phyloP scores from a whole-genome alignment of 2,797 vertebrate species.

The Crypturellus tataupa region DNA sequence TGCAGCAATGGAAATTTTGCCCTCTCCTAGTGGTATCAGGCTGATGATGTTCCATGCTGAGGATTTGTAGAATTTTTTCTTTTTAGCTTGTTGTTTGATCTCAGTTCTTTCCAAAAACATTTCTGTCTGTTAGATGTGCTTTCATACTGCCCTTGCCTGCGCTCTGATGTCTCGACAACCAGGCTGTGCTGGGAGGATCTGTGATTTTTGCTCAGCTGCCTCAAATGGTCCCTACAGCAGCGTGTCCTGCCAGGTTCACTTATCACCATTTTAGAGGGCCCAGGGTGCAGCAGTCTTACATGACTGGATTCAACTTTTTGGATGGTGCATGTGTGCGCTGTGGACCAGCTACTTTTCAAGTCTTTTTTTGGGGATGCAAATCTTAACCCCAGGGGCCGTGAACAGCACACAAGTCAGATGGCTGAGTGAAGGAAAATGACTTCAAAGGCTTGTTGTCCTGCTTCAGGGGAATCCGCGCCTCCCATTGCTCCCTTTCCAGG shows the following conservation, averaged over 20 bases:
- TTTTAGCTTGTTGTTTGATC: neutral
- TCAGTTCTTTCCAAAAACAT: neutral
- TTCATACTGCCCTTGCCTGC: neutral
- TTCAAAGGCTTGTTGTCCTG: constrained; percentile 70
- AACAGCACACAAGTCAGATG: constrained; percentile 29
- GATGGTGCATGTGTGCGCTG: neutral
- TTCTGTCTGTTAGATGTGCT: neutral
- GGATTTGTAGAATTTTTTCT: neutral
- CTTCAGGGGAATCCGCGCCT: constrained; percentile 47
- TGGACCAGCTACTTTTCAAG: constrained; percentile 60
- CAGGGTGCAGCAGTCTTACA: neutral
- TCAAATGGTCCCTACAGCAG: neutral
- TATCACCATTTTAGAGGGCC: neutral
- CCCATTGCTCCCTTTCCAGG: constrained; percentile 17
- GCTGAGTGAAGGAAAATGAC: constrained; percentile 51
- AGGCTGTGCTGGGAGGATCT: neutral
- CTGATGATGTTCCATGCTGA: neutral
- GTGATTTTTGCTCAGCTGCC: neutral
- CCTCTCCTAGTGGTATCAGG: neutral
- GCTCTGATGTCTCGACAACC: neutral
- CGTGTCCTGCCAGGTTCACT: neutral
- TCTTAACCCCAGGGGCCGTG: constrained; percentile 37
- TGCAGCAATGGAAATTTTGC: neutral
- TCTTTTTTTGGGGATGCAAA: constrained; percentile 68
- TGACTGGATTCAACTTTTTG: neutral